These are phyloP conservation scores for Lutjanus campechanus DNA, from an alignment of 2,797 vertebrate species.

Conservation along the genomic window DNA sequence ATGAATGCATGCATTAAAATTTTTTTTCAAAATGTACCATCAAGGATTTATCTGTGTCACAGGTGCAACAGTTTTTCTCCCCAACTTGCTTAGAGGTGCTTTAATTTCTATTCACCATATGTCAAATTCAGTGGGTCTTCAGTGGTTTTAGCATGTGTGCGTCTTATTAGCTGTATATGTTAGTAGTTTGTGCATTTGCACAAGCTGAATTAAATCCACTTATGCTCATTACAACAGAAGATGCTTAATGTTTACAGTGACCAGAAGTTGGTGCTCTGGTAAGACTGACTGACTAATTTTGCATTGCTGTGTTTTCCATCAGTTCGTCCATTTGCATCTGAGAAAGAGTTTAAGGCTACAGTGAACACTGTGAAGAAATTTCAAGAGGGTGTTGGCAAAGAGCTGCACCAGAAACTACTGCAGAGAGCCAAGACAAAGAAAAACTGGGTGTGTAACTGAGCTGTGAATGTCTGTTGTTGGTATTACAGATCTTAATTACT, in stretches of 20 bases:
- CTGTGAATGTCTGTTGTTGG: neutral
- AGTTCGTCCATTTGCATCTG: conserved; percentile 94
- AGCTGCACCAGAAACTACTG: conserved; percentile 92
- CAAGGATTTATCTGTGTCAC: too few species aligned
- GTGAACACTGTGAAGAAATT: conserved; percentile 88
- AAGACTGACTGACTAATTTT: conserved; percentile 16
- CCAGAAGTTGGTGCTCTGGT: neutral
- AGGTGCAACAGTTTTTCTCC: too few species aligned
- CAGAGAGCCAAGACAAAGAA: conserved; percentile 90
- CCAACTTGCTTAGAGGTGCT: too few species aligned
- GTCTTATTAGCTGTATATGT: neutral
- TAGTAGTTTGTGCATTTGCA: neutral
- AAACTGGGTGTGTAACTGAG: conserved; percentile 91
- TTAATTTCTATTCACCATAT: too few species aligned
- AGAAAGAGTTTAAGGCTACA: conserved; percentile 90
- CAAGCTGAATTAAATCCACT: neutral
- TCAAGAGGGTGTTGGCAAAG: conserved; percentile 89
- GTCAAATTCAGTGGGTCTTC: neutral
- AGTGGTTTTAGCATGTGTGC: neutral
- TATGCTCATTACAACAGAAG: neutral
- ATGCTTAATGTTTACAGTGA: neutral
- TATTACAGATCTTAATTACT: conserved; percentile 3
- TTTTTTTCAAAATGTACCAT: too few species aligned
- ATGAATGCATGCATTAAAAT: too few species aligned
- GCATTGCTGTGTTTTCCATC: conserved; percentile 39